A percentile compares a stretch with the other conserved stretches of the same genome.
phyloP scores from a whole-genome alignment of 2,888 invertebrate species.

The Scaptomyza cyrtandrae region DNA sequence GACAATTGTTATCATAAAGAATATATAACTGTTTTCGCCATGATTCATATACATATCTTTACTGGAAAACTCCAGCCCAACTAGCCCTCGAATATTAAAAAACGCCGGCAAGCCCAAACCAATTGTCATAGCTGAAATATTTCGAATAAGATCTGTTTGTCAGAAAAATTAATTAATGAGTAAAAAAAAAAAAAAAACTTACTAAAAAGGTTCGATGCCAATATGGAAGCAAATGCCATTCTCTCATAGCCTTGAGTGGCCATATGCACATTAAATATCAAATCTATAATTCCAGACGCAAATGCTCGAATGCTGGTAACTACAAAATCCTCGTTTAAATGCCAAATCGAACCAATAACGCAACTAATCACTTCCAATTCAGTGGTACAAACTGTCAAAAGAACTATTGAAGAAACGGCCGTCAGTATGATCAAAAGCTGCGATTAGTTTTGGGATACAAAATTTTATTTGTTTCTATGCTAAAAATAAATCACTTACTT shows the following conservation, averaged over 20 bases:
- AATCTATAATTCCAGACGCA: conserved; percentile 30
- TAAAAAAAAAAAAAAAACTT: not conserved
- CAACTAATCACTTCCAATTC: conserved; percentile 47
- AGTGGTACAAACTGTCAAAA: conserved; percentile 26
- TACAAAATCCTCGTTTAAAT: conserved; percentile 42
- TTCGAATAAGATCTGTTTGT: not conserved
- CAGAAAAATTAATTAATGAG: not conserved
- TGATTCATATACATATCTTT: conserved; percentile 37
- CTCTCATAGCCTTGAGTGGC: conserved; percentile 47
- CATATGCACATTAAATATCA: conserved; percentile 42
- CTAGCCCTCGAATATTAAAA: conserved; percentile 2
- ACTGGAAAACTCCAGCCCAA: not conserved
- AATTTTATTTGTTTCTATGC: not conserved
- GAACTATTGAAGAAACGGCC: conserved; percentile 25
- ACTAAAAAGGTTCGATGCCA: conserved; percentile 54
- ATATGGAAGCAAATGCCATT: conserved; percentile 54
- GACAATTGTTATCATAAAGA: conserved; percentile 31
- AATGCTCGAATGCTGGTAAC: conserved; percentile 34
- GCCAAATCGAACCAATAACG: conserved; percentile 41
- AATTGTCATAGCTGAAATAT: conserved; percentile 36
- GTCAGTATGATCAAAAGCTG: conserved; percentile 42
- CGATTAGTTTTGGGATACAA: not conserved
- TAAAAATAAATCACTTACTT: conserved; percentile 17
- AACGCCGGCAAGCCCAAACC: conserved; percentile 32
- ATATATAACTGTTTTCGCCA: conserved; percentile 41